phyloP scores from a whole-genome alignment of 2,797 vertebrate species.

The Enteromius afrohamiltoni region DNA sequence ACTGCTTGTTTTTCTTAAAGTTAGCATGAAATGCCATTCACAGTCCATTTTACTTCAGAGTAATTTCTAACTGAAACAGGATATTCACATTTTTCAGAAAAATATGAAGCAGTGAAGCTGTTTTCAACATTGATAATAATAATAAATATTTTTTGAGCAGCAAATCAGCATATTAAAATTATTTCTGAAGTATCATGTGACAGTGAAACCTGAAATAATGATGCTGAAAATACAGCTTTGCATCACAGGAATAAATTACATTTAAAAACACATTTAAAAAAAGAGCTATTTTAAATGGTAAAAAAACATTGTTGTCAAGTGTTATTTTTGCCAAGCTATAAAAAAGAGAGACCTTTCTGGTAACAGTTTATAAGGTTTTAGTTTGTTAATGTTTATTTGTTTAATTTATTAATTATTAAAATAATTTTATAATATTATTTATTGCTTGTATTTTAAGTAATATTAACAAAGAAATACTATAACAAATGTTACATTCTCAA shows the following conservation, averaged over 20 bases:
- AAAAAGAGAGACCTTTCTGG: not conserved
- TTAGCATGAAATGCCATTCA: not conserved
- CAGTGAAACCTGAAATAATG: not conserved
- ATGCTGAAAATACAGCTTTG: not conserved
- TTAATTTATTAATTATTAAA: not conserved
- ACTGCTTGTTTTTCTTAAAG: conserved; percentile 2
- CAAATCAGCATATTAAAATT: not conserved
- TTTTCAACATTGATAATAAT: not conserved
- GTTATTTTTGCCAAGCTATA: not conserved
- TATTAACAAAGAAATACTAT: not conserved
- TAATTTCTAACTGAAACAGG: not conserved
- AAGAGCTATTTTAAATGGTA: not conserved
- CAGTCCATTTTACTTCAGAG: not conserved
- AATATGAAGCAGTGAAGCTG: not conserved
- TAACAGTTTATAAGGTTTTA: not conserved
- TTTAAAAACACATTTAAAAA: not conserved
- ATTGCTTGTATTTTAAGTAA: not conserved
- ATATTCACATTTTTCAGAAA: not conserved
- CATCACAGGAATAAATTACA: not conserved
- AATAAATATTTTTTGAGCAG: not conserved
- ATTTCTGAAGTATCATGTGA: not conserved
- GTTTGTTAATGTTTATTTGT: not conserved
- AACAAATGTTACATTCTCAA: not conserved
- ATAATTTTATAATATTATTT: not conserved
- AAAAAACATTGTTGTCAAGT: not conserved